phyloP scores from a whole-genome alignment of 1,140 invertebrate genomes.

The Liolophura sinensis region DNA sequence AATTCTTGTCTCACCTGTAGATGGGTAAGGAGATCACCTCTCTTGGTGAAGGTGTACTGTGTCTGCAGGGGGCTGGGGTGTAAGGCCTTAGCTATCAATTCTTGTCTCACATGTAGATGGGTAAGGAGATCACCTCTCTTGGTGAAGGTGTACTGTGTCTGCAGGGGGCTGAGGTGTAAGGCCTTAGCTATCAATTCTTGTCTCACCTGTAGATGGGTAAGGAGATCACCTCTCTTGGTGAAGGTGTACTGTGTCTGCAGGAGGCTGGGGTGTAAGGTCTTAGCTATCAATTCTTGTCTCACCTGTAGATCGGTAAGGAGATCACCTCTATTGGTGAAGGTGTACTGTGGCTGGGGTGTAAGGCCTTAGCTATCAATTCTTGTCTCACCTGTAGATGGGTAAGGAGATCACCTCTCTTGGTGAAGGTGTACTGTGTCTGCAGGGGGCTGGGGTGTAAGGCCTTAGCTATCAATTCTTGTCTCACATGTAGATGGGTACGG shows the following conservation, averaged over 20 bases:
- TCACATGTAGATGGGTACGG: constrained; percentile 56
- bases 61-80: constrained; percentile 42
- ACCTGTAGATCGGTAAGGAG: constrained; percentile 59
- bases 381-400: constrained; percentile 54
- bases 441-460: constrained; percentile 49
- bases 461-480: constrained; percentile 50
- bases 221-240: background rate
- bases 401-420: constrained; percentile 41
- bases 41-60: constrained; percentile 35
- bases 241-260: background rate
- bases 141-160: constrained; percentile 50
- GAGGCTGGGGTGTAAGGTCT: background rate
- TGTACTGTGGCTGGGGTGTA: constrained; percentile 56
- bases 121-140: constrained; percentile 53
- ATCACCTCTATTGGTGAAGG: constrained; percentile 53
- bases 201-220: background rate
- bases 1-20: constrained; percentile 58
- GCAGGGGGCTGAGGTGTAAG: constrained; percentile 58
- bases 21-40: constrained; percentile 41
- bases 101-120: constrained; percentile 60
- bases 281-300: constrained; percentile 2
- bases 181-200: constrained; percentile 60
- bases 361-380: constrained; percentile 59
- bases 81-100: constrained; percentile 55
- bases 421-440: constrained; percentile 33